Evolutionary conservation across 2,888 invertebrate genomes (phyloP).

Genomic region (Pseudococcus longispinus): DNA sequence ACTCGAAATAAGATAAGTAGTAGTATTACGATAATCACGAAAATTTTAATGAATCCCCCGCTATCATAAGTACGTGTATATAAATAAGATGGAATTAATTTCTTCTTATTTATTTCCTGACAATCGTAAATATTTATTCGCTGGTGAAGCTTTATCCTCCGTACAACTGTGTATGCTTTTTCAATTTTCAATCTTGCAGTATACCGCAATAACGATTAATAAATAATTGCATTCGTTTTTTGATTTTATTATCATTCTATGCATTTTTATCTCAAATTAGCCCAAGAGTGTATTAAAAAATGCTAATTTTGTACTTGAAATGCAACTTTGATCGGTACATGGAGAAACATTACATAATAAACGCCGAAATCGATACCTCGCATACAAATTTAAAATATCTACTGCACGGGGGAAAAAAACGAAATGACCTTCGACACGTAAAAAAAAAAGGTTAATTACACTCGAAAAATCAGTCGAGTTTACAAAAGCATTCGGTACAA

Average conservation of each 20-base stretch:
- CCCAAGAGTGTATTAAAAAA: background rate
- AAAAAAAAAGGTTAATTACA: conserved; percentile 10
- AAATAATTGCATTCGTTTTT: too few relatives aligned
- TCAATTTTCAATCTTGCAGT: too few relatives aligned
- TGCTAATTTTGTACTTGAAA: background rate
- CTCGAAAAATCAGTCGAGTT: background rate
- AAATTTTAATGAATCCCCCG: background rate
- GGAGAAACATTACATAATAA: background rate
- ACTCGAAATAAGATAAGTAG: background rate
- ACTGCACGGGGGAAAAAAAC: background rate
- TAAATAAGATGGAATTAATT: background rate
- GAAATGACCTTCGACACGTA: background rate
- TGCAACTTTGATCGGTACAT: background rate
- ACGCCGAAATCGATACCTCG: background rate
- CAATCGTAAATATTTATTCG: background rate
- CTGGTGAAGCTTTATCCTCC: background rate
- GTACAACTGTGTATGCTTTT: too few relatives aligned
- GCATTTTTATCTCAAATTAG: background rate
- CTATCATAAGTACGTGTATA: background rate
- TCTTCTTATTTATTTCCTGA: background rate
- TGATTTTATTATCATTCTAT: background rate
- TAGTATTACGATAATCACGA: background rate
- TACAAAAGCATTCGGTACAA: background rate
- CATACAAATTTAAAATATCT: too few relatives aligned
- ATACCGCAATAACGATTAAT: too few relatives aligned